A percentile compares a stretch with the other conserved stretches of the same genome.
Conservation (phyloP, 2,888 invertebrate genomes). For the Nemotelus nigrinus region DNA sequence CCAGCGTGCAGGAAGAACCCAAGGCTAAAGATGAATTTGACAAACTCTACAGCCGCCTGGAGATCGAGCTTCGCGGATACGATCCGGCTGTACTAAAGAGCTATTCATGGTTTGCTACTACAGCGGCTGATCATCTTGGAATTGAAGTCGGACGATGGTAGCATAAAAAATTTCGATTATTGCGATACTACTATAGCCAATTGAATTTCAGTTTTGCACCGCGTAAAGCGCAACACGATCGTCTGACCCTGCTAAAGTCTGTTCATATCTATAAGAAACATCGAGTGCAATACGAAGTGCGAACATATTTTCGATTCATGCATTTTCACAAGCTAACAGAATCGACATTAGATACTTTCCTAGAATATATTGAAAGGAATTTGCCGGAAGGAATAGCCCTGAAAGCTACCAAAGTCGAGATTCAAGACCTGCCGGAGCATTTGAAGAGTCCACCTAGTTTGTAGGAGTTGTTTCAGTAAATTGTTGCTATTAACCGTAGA, state of each 20-base stretch:
- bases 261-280: slow-evolving; percentile 94
- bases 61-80: slow-evolving; percentile 87
- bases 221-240: slow-evolving; percentile 77
- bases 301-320: slow-evolving; percentile 90
- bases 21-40: slow-evolving; percentile 63
- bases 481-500: not conserved
- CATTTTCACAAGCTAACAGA: slow-evolving; percentile 88
- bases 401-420: slow-evolving; percentile 83
- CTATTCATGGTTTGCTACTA: slow-evolving; percentile 84
- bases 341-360: slow-evolving; percentile 92
- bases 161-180: not conserved
- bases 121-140: slow-evolving; percentile 83
- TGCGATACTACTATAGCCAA: not conserved
- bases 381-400: slow-evolving; percentile 97
- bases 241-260: slow-evolving; percentile 85
- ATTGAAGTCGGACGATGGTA: slow-evolving; percentile 79
- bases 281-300: slow-evolving; percentile 92
- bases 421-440: slow-evolving; percentile 69
- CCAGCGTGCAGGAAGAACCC: not conserved
- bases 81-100: slow-evolving; percentile 89
- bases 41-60: slow-evolving; percentile 83
- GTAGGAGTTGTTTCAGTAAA: not conserved
- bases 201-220: slow-evolving; percentile 75
- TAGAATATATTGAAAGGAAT: slow-evolving; percentile 96
- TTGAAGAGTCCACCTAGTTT: slow-evolving; percentile 64